phyloP scores from a whole-genome alignment of 1,140 invertebrate genomes.

The Sarcophaga peregrina region DNA sequence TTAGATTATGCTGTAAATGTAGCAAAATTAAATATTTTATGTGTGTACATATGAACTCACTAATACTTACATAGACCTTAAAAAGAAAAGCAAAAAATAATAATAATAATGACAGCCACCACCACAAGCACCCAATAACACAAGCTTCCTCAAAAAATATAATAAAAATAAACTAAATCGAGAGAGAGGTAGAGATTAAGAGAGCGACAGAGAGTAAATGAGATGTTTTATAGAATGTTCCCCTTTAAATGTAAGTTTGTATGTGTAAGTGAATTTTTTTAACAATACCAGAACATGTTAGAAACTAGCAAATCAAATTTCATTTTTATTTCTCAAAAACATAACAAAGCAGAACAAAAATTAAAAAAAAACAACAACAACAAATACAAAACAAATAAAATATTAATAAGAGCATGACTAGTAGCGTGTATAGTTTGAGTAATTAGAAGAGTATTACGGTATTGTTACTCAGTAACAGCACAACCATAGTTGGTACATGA shows the following conservation, averaged over 20 bases:
- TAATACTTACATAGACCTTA: neutral
- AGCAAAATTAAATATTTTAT: neutral
- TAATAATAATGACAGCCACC: no score
- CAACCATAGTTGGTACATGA: no score
- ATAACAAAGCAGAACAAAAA: conserved; percentile 21
- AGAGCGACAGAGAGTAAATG: no score
- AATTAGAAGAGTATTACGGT: neutral
- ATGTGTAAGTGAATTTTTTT: neutral
- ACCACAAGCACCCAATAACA: neutral
- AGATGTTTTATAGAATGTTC: no score
- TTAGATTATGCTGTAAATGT: no score
- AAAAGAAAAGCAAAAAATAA: neutral
- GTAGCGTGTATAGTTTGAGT: neutral
- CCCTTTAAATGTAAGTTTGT: neutral
- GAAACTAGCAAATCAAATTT: conserved; percentile 63
- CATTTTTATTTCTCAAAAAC: conserved; percentile 57
- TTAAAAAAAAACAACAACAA: conserved; percentile 27
- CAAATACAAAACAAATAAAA: neutral
- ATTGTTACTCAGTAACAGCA: no score
- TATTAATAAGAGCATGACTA: neutral
- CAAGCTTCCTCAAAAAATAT: neutral
- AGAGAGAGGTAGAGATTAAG: neutral
- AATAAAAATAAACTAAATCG: neutral
- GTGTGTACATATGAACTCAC: neutral
- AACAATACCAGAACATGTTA: neutral